Base-by-base conservation (phyloP, 2,888 invertebrate genomes). In the Eupithecia subumbrata region DNA sequence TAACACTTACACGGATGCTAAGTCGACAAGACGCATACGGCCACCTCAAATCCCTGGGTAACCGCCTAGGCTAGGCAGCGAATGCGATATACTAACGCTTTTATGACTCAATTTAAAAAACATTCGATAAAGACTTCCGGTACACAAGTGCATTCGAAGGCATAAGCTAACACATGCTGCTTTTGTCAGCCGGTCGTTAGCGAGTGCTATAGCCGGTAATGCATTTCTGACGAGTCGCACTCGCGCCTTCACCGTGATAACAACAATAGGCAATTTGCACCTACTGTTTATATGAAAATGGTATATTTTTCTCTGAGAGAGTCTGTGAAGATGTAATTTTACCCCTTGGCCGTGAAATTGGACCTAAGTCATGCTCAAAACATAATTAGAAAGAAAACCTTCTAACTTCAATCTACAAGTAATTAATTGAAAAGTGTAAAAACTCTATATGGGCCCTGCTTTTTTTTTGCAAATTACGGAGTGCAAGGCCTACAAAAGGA, bases 221-320 rank as follows among this genome's bases (percentile, higher is more conserved):
- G 84, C 83, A 84, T 84, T 84, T 72, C 83, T 84, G 82, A 84
- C 82, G 84, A 84, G 80, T 77, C 60, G 63, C 63, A 72, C 52
- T 45, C 5, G 69, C 63, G 67, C 40, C 40, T 48, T 60, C 60
- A 67, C 72, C 70, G 68, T 70, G 74, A 71, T 60, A 43, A 67
- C 37, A 66, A 66, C 66, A 67, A 67, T 40, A 67, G 66, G 66
- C n/a, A 67, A 67, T 67, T 67, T 67, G 66, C 40, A 67, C 40
- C 40, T 12, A n/a, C 66, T 60, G 60, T 60, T 67, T 40, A 37
- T 40, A 67, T 67, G 11, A 67, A 37, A 67, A 60, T 60, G 25
- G 25, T 14, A 60, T 60, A 60, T 60, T 60, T 56, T 60, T 25
- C 25, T 60, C 14, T 60, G 25, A 12, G 7, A 25, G 12, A 25